Base-by-base conservation (phyloP, 2,113 vertebrate genomes). In the Barnardius zonarius region DNA sequence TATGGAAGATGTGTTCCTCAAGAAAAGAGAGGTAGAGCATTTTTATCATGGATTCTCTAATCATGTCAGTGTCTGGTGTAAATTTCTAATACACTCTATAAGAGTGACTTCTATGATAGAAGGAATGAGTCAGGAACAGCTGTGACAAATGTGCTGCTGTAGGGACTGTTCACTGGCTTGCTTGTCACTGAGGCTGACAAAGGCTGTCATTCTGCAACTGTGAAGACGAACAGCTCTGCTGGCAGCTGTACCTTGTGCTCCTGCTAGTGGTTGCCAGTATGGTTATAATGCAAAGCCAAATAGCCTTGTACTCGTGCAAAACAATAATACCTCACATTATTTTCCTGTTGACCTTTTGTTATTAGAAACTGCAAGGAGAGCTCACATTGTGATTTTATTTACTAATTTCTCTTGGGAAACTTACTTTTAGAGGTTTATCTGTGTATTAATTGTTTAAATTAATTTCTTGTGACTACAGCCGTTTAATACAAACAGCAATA, bases 1-100 rank as follows among this genome's bases (percentile, higher is more conserved):
- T 79, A 6, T 7, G 8, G 37, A 51, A 68, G 33, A 52, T 37
- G 10, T 2, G 9, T 87, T 79, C 16, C 7, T 5, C 1, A 14
- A 70, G 46, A 35, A 84, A 48, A 59, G 24, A 41, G 9, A 33
- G 22, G 5, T 16, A 52, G 4, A 4, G 5, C 3, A 4, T 68
- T 31, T 67, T 61, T 59, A 5, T 63, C 43, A 37, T 1, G 10
- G 5, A 13, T 79, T 7, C 19, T 66, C 22, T 55, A 5, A n/a
- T 46, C 0, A 0, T 49, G 79, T 67, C 59, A 7, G 0, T 24
- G 8, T 68, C 5, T 2, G 3, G 30, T 81, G 25, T 86, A 55
- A 62, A 61, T 83, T 88, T 83, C 35, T 64, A 51, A 17, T 63
- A 17, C 3, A 3, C 0, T 2, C 15, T 61, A 2, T 43, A 30